Evolutionary conservation across 2,113 vertebrate genomes (phyloP).

Genomic region (cattle (Bos taurus)): ARS-UCD2.0 NC_037332.1:12079001-12079500

Average conservation of each 20-base stretch:
- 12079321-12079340: neutral
- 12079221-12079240: neutral
- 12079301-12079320: neutral
- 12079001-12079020: neutral
- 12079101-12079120: neutral
- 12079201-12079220: neutral
- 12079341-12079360: neutral
- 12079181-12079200: neutral
- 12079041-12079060: neutral
- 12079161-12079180: neutral
- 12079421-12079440: neutral
- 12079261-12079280: neutral
- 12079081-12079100: neutral
- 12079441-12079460: neutral
- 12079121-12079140: neutral
- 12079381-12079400: neutral
- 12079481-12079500: neutral
- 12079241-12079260: neutral
- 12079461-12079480: neutral
- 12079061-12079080: neutral
- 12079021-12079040: neutral
- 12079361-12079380: neutral
- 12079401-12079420: neutral
- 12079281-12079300: neutral
- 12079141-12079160: neutral